Evolutionary conservation across 2,113 vertebrate species (phyloP).

Genomic region (Gasterosteus nipponicus): DNA sequence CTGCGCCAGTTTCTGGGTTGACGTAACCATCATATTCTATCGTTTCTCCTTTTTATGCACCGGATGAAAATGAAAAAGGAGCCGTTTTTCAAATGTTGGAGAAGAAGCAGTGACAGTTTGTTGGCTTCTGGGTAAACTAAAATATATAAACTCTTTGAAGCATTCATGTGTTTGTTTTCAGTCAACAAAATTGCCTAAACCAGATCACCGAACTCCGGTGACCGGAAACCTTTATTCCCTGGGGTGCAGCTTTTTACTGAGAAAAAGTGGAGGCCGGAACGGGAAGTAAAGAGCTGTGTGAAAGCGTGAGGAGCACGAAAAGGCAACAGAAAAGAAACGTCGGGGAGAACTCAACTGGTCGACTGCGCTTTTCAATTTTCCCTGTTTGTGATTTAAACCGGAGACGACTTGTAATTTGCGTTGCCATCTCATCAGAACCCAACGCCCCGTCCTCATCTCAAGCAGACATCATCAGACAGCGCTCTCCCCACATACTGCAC

Average conservation of each 20-base stretch:
- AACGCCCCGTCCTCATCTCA: constrained; percentile 14
- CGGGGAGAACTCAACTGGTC: constrained; percentile 17
- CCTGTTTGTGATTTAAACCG: constrained; percentile 11
- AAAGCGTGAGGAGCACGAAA: constrained; percentile 30
- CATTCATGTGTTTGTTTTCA: constrained; percentile 20
- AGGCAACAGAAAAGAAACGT: constrained; percentile 3
- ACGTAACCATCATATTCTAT: constrained; percentile 1
- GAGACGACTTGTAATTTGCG: constrained; percentile 17
- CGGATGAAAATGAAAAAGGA: background rate
- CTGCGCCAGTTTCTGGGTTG: constrained; percentile 38
- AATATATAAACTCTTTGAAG: constrained; percentile 16
- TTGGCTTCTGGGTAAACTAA: constrained; percentile 2
- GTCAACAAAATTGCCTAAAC: constrained; percentile 18
- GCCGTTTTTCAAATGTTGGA: constrained; percentile 16
- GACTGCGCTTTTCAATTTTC: constrained; percentile 6
- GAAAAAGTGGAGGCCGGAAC: constrained; percentile 3
- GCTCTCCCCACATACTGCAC: constrained; percentile 43
- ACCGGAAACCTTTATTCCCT: constrained; percentile 23
- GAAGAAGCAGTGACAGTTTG: background rate
- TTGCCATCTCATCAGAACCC: constrained; percentile 20
- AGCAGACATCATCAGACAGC: constrained; percentile 10
- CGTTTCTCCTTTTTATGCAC: constrained; percentile 31
- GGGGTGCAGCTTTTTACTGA: constrained; percentile 2
- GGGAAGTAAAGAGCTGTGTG: constrained; percentile 31
- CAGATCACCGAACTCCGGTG: background rate